Evolutionary conservation across 2,888 invertebrate genomes (phyloP).

Genomic region (Strigamia maritima): DNA sequence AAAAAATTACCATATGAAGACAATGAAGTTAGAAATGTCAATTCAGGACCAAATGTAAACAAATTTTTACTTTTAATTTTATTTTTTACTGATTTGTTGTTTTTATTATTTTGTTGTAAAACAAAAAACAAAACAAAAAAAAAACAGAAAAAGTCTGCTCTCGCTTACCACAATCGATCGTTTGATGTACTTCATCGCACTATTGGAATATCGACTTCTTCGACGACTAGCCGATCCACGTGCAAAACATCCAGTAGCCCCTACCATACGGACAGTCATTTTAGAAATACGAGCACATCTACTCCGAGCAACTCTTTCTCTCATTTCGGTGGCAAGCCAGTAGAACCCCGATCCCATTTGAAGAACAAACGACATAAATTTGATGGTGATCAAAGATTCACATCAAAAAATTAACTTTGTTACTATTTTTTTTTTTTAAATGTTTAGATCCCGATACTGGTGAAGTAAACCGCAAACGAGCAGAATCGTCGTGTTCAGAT

Average conservation of each 20-base stretch:
- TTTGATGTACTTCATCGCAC: conserved; percentile 51
- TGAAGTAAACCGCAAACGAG: conserved; percentile 45
- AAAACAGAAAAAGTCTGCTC: conserved; percentile 65
- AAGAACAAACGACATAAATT: background rate
- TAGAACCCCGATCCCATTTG: background rate
- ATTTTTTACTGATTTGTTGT: background rate
- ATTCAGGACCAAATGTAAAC: conserved; percentile 45
- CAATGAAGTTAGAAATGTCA: conserved; percentile 60
- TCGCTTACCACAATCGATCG: conserved; percentile 68
- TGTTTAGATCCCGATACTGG: conserved; percentile 47
- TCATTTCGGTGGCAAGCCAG: background rate
- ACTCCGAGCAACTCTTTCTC: conserved; percentile 46
- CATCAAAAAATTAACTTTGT: too few species aligned
- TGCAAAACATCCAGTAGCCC: conserved; percentile 92
- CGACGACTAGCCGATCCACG: conserved; percentile 89
- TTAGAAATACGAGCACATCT: conserved; percentile 50
- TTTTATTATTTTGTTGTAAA: background rate
- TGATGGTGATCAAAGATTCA: conserved; percentile 24
- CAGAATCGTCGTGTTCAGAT: conserved; percentile 77
- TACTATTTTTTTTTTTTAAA: conserved; percentile 7
- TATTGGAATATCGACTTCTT: conserved; percentile 90
- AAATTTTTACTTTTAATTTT: too few species aligned
- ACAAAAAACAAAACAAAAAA: too few species aligned
- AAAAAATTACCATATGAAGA: conserved; percentile 48
- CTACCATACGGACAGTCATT: conserved; percentile 61